Conservation (phyloP, 2,113 vertebrate species). For the Pangasianodon hypophthalmus region DNA sequence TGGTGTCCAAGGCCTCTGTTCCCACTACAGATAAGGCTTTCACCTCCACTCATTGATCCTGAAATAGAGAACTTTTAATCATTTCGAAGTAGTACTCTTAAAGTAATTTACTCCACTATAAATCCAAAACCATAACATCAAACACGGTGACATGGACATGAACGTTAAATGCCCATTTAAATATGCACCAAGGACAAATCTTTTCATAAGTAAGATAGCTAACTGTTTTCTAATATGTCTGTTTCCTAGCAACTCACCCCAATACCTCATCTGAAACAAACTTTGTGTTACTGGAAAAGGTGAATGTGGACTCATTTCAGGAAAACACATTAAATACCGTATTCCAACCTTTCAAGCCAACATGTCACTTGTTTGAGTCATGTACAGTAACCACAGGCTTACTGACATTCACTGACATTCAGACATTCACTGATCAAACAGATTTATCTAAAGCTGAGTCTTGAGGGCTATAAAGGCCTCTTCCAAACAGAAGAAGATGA, state of each 20-base stretch:
- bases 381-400: background rate
- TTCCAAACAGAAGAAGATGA: slow-evolving; percentile 26
- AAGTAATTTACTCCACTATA: background rate
- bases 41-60: slow-evolving; percentile 16
- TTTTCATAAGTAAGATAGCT: background rate
- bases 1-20: slow-evolving; percentile 37
- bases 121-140: background rate
- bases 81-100: background rate
- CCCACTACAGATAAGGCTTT: slow-evolving; percentile 33
- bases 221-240: slow-evolving; percentile 10
- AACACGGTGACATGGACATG: background rate
- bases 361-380: background rate
- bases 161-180: background rate
- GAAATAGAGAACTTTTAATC: background rate
- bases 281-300: background rate
- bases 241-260: slow-evolving; percentile 28
- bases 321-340: slow-evolving; percentile 13
- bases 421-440: slow-evolving; percentile 42
- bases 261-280: background rate
- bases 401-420: background rate
- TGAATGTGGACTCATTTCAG: background rate
- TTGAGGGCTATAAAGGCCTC: slow-evolving; percentile 2
- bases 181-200: background rate
- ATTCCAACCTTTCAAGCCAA: slow-evolving; percentile 1
- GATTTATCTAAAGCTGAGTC: slow-evolving; percentile 27